A percentile compares a stretch with the other conserved stretches of the same genome.
Conservation (phyloP, 2,888 invertebrate genomes). For the Diachrysia chrysitis region DNA sequence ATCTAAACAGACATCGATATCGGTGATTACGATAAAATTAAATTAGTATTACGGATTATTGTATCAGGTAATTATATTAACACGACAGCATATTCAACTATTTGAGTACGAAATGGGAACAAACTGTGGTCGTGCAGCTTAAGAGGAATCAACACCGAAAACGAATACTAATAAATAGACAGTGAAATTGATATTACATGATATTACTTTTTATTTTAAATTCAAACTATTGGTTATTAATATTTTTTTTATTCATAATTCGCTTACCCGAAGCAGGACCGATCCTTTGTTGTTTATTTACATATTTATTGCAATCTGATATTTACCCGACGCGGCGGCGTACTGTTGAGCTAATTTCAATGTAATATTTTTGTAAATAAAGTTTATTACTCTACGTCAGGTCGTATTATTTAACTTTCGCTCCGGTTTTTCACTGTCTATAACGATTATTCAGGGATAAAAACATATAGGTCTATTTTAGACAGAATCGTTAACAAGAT, state of each 20-base stretch:
- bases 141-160: conserved; percentile 89
- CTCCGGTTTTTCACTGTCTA: conserved; percentile 85
- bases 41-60: conserved; percentile 17
- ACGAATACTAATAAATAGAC: conserved; percentile 88
- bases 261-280: conserved; percentile 81
- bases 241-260: conserved; percentile 73
- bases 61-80: conserved; percentile 10
- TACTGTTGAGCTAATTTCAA: conserved; percentile 64
- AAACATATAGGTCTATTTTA: conserved; percentile 61
- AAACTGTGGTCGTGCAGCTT: conserved; percentile 73
- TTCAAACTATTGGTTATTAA: conserved; percentile 84
- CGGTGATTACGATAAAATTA: conserved; percentile 24
- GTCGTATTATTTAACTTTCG: conserved; percentile 52
- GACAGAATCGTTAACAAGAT: conserved; percentile 49
- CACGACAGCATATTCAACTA: conserved; percentile 29
- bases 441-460: conserved; percentile 71
- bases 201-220: conserved; percentile 83
- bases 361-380: conserved; percentile 59
- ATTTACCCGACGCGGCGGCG: conserved; percentile 75
- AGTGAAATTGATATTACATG: conserved; percentile 88
- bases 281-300: conserved; percentile 81
- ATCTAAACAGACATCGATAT: conserved; percentile 43
- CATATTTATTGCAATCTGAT: conserved; percentile 87
- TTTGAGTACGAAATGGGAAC: conserved; percentile 76
- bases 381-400: conserved; percentile 58